Evolutionary conservation across 1,140 invertebrate genomes (phyloP), one percentile per base, ranked within the genome.

Genomic region (Drosophila cardini): DNA sequence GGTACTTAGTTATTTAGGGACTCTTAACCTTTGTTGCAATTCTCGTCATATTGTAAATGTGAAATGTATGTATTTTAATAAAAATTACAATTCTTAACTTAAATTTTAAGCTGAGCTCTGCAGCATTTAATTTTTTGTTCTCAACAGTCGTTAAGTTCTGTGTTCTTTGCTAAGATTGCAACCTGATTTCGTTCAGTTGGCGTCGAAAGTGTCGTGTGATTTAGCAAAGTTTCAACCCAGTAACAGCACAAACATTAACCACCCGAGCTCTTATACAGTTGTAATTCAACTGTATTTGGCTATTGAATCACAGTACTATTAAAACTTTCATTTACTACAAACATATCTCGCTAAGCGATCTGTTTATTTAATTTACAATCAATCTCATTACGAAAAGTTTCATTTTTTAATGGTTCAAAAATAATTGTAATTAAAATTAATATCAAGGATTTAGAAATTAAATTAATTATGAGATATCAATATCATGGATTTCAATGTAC

Each of bases 31-130:
- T 89, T 89, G 84, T 89, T 89, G 85, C 84, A 89, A 89, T 89
- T 89, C 84, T 89, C 84, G 84, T 89, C 84, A 89, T 89, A 89
- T 89, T 84, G 79, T 84, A 76, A 84, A 87, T 89, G 84, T 85
- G 79, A 87, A 85, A 74, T 87, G 78, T 76, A 78, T 65, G 80
- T 83, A 83, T 81, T 86, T 80, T 83, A 86, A 86, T 86, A 86
- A 87, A 87, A 86, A 83, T 80, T 75, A 79, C 78, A 76, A 67
- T 72, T 72, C 61, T 86, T 81, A 86, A 85, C 82, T 86, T 82
- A 11, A 38, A 4, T 11, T 4, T 4, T n/a, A 2, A 76, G 30
- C 40, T 52, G 30, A 38, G 48, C 2, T 13, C 7, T 4, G 2
- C 10, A n/a, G n/a, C n/a, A n/a, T n/a, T n/a, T n/a, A n/a, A n/a